phyloP scores from a whole-genome alignment of 2,888 invertebrate genomes.

The Lamellibrachia columna region DNA sequence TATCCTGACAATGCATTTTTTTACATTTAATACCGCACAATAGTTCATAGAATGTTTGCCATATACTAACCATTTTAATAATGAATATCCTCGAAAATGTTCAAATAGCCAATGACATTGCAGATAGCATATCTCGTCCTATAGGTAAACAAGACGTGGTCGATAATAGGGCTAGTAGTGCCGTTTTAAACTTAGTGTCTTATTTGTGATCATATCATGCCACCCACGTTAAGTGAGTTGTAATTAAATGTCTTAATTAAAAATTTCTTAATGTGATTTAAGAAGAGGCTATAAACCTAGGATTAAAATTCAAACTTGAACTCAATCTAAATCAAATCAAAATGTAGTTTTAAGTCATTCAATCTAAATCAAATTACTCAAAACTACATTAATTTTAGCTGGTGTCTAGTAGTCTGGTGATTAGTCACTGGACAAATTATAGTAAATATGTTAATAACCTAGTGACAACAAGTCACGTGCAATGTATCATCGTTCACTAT shows the following conservation, averaged over 20 bases:
- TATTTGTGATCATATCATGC: conserved; percentile 1
- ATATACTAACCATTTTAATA: not conserved
- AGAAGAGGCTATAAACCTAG: not conserved
- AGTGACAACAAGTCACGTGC: not conserved
- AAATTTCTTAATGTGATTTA: not conserved
- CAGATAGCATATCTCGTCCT: not conserved
- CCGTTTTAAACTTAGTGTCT: not conserved
- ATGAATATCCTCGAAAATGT: not conserved
- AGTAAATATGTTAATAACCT: not conserved
- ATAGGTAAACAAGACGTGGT: conserved; percentile 6
- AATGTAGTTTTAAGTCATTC: too few relatives aligned
- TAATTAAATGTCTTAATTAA: not conserved
- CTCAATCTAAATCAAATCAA: not conserved
- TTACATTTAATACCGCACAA: not conserved
- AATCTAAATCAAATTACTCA: too few relatives aligned
- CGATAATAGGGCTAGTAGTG: not conserved
- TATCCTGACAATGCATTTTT: not conserved
- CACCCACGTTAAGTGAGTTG: not conserved
- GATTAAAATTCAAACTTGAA: not conserved
- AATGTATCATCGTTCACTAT: not conserved
- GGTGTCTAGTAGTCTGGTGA: not conserved
- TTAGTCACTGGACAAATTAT: not conserved
- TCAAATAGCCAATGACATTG: not conserved
- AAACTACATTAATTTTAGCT: too few relatives aligned
- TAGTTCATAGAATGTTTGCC: not conserved